Evolutionary conservation across 2,888 invertebrate species (phyloP).

Genomic region (Melieria picta): DNA sequence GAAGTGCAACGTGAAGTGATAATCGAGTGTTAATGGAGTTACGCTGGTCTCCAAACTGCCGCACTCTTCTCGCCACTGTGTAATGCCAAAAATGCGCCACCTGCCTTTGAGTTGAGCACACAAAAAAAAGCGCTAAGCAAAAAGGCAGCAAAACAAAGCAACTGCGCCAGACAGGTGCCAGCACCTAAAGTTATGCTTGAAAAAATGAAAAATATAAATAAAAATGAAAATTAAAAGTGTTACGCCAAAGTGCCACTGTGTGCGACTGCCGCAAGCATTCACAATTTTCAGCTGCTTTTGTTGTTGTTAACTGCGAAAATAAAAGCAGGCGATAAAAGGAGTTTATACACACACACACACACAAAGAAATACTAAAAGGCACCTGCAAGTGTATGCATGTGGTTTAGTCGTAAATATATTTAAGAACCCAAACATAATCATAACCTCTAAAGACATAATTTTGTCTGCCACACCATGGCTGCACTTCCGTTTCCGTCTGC

Average conservation of each 20-base stretch:
- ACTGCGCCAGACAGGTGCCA: conserved; percentile 2
- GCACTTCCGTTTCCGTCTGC: conserved; percentile 51
- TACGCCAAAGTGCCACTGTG: neutral
- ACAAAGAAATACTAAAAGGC: neutral
- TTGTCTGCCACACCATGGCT: neutral
- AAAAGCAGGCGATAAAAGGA: neutral
- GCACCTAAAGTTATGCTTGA: conserved; percentile 18
- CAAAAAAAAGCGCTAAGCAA: neutral
- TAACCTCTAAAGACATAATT: conserved; percentile 50
- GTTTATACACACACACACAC: conserved; percentile 2
- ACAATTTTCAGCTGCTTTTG: neutral
- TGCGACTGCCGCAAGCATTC: neutral
- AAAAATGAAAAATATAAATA: conserved; percentile 3
- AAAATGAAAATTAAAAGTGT: neutral
- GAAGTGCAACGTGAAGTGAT: conserved; percentile 26
- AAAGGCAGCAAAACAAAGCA: neutral
- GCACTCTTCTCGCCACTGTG: conserved; percentile 2
- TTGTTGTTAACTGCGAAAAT: neutral
- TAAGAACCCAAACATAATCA: conserved; percentile 49
- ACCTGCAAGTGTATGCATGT: neutral
- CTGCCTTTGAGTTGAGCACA: no score
- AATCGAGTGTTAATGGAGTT: conserved; percentile 33
- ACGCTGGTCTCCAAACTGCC: conserved; percentile 1
- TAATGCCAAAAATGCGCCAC: no score
- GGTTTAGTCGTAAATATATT: neutral